These are phyloP conservation scores for Pterostichus niger DNA, from an alignment of 2,888 invertebrate species.

Conservation along the genomic window DNA sequence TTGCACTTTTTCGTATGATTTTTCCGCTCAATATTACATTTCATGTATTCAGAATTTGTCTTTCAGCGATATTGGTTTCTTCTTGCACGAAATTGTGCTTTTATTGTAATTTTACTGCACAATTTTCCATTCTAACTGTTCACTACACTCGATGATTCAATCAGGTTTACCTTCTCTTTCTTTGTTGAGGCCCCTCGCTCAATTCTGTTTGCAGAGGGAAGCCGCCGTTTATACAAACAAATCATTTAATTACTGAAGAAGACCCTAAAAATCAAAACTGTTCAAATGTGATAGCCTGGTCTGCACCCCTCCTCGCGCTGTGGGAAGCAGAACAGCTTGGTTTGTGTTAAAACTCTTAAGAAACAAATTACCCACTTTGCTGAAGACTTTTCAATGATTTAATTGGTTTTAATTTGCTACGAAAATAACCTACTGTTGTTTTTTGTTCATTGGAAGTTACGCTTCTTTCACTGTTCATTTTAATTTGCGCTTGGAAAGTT, in stretches of 20 bases:
- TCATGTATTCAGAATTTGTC: no score
- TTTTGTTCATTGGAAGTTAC: neutral
- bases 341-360: conserved; percentile 62
- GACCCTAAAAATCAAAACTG: conserved; percentile 67
- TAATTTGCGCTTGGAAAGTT: no score
- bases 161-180: conserved; percentile 4
- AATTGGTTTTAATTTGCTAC: conserved; percentile 59
- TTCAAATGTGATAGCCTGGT: conserved; percentile 55
- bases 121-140: no score
- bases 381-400: conserved; percentile 61
- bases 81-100: no score
- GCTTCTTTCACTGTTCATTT: neutral
- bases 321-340: conserved; percentile 26
- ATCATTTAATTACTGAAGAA: conserved; percentile 67
- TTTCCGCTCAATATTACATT: no score
- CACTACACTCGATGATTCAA: conserved; percentile 8
- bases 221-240: conserved; percentile 63
- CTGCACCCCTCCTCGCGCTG: neutral
- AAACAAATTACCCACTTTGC: conserved; percentile 65
- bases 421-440: conserved; percentile 55
- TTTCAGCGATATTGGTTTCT: no score
- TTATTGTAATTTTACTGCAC: no score
- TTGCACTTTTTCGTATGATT: no score
- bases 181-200: conserved; percentile 7
- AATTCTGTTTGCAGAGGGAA: conserved; percentile 23